These are phyloP conservation scores for Folsomia candida DNA, from an alignment of 2,888 invertebrate genomes.

Conservation along the genomic window DNA sequence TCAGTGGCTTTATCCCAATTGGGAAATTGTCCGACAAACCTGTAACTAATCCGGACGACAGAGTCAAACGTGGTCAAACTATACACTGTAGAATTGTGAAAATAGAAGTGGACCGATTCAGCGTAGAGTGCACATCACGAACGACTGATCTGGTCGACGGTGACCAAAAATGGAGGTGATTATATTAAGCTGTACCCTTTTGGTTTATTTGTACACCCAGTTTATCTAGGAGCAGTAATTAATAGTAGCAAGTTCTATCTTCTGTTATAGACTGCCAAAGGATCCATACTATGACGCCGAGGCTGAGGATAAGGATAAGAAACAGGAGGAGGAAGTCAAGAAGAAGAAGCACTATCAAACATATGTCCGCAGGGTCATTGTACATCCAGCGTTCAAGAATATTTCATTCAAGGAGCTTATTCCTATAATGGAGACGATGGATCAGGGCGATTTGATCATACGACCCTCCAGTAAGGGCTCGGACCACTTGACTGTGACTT, in stretches of 20 bases:
- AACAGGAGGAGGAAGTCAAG: constrained; percentile 75
- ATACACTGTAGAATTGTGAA: constrained; percentile 89
- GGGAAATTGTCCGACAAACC: constrained; percentile 87
- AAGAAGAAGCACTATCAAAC: constrained; percentile 78
- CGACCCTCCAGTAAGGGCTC: constrained; percentile 95
- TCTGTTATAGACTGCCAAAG: constrained; percentile 74
- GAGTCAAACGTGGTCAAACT: constrained; percentile 79
- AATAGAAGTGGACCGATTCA: constrained; percentile 91
- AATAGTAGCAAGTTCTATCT: no score
- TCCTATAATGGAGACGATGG: constrained; percentile 84
- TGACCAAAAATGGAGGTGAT: constrained; percentile 82
- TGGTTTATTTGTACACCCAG: no score
- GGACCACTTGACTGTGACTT: constrained; percentile 94
- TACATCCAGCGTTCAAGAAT: constrained; percentile 96
- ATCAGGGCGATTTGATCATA: constrained; percentile 94
- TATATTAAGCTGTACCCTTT: no score
- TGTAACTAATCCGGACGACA: constrained; percentile 87
- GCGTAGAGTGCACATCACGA: constrained; percentile 88
- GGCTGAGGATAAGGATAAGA: constrained; percentile 73
- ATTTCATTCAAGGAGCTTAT: constrained; percentile 90
- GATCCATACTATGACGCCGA: constrained; percentile 90
- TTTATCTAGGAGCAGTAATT: no score
- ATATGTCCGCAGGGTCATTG: constrained; percentile 85
- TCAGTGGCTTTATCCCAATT: constrained; percentile 88
- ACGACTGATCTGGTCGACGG: constrained; percentile 88